Evolutionary conservation across 1,140 invertebrate genomes (phyloP).

Genomic region (Limonius californicus): DNA sequence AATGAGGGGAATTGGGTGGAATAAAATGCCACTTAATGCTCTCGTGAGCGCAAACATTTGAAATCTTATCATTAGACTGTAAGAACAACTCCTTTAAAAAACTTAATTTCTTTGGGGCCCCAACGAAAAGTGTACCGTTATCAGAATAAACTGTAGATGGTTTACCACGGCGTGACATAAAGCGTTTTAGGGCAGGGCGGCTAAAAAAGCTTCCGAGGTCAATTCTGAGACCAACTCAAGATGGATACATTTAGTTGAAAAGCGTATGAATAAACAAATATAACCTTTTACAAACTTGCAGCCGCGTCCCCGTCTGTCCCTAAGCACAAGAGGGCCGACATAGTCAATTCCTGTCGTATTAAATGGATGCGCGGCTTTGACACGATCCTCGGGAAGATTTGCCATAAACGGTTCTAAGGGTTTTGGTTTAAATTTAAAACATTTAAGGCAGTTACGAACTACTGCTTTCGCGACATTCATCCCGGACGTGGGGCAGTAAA

Average conservation of each 20-base stretch:
- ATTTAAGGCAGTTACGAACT: neutral
- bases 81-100: too few relatives aligned
- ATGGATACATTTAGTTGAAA: neutral
- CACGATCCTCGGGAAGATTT: neutral
- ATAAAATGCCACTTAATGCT: too few relatives aligned
- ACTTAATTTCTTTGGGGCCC: too few relatives aligned
- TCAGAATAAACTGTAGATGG: too few relatives aligned
- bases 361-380: neutral
- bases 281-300: too few relatives aligned
- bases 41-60: too few relatives aligned
- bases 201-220: neutral
- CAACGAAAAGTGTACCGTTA: too few relatives aligned
- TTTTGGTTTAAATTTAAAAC: neutral
- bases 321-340: neutral
- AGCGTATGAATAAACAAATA: neutral
- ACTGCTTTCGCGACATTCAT: neutral
- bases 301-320: neutral
- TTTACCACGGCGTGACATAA: too few relatives aligned
- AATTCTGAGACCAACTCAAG: neutral
- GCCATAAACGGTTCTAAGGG: neutral
- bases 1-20: too few relatives aligned
- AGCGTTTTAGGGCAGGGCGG: too few relatives aligned
- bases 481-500: neutral
- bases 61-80: too few relatives aligned
- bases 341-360: neutral